A percentile compares a stretch with the other conserved stretches of the same genome.
These are phyloP conservation scores for Nibea coibor DNA, from an alignment of 2,113 vertebrate genomes.

Conservation along the genomic window DNA sequence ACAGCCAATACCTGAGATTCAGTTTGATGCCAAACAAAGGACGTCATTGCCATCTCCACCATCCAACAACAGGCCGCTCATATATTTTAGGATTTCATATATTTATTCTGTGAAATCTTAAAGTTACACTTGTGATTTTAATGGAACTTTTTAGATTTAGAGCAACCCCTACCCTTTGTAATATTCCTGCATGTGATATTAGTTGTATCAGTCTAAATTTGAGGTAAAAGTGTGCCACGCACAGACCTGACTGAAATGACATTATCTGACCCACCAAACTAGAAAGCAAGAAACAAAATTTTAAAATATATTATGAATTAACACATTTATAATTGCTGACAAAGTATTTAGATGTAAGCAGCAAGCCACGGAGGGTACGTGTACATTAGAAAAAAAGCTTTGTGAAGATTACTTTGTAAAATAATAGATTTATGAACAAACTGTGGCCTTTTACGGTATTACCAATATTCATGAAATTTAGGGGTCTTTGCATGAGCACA, in stretches of 20 bases:
- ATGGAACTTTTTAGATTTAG: neutral
- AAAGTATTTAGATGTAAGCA: slow-evolving; percentile 8
- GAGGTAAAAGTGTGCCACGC: neutral
- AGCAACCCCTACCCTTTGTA: neutral
- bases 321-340: neutral
- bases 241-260: neutral
- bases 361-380: neutral
- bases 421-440: neutral
- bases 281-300: neutral
- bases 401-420: neutral
- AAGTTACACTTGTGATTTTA: neutral
- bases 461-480: neutral
- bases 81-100: neutral
- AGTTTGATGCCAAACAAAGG: slow-evolving; percentile 8
- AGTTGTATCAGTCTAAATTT: neutral
- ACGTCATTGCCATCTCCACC: neutral
- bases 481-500: neutral
- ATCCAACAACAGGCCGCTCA: neutral
- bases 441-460: neutral
- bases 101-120: neutral
- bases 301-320: neutral
- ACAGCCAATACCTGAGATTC: slow-evolving; percentile 55
- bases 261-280: neutral
- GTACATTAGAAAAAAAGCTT: neutral
- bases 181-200: slow-evolving; percentile 8